Percentiles rank a stretch among this genome's conserved stretches.
Conservation (phyloP, 1,140 invertebrate genomes). For the Drosophila baimaii region DNA sequence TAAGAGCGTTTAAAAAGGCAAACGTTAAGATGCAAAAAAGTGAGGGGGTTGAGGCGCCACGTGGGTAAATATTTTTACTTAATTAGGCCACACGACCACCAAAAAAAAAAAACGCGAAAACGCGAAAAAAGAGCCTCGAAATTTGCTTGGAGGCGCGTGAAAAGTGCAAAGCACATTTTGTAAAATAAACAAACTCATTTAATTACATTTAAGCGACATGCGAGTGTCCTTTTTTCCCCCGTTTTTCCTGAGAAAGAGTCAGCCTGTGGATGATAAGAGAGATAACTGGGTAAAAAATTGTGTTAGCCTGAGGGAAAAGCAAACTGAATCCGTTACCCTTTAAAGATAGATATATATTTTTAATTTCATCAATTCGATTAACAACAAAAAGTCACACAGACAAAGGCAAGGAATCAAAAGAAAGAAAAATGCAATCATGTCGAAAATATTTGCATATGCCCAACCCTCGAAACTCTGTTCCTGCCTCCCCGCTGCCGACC, state of each 20-base stretch:
- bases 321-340: background rate
- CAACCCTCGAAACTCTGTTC: slow-evolving; percentile 15
- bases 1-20: slow-evolving; percentile 56
- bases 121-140: slow-evolving; percentile 37
- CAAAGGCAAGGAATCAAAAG: slow-evolving; percentile 52
- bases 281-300: background rate
- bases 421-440: slow-evolving; percentile 75
- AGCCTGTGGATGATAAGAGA: slow-evolving; percentile 5
- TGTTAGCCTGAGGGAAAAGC: background rate
- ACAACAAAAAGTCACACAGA: slow-evolving; percentile 28
- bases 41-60: slow-evolving; percentile 14
- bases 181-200: slow-evolving; percentile 76
- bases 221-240: background rate
- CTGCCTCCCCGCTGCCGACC: slow-evolving; percentile 29
- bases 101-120: too few relatives aligned
- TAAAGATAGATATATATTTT: slow-evolving; percentile 39
- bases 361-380: slow-evolving; percentile 67
- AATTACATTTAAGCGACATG: slow-evolving; percentile 62
- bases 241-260: background rate
- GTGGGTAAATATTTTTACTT: slow-evolving; percentile 74
- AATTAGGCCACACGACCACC: slow-evolving; percentile 61
- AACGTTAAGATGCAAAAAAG: slow-evolving; percentile 32
- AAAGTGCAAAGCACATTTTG: slow-evolving; percentile 74
- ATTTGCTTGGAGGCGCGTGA: slow-evolving; percentile 67
- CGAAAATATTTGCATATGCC: slow-evolving; percentile 80